Evolutionary conservation across 2,888 invertebrate species (phyloP).

Genomic region (Malacosoma neustria): DNA sequence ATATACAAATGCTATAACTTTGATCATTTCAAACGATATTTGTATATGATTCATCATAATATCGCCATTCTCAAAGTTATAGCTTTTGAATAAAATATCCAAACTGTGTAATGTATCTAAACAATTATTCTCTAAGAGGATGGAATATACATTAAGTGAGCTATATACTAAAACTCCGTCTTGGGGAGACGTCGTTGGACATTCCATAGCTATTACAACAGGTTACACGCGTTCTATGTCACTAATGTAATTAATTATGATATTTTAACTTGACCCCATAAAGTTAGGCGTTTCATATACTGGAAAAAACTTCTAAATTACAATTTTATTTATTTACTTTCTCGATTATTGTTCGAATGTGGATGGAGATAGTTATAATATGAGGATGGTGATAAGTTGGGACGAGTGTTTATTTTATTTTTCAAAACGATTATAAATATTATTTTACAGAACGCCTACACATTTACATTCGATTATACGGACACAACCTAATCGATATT

Average conservation of each 20-base stretch:
- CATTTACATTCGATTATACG: slow-evolving; percentile 37
- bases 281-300: slow-evolving; percentile 20
- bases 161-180: slow-evolving; percentile 33
- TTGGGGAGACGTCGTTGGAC: slow-evolving; percentile 40
- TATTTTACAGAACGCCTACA: slow-evolving; percentile 46
- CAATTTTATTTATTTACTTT: slow-evolving; percentile 3
- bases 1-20: background rate
- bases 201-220: slow-evolving; percentile 27
- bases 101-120: slow-evolving; percentile 66
- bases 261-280: slow-evolving; percentile 32
- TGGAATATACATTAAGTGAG: slow-evolving; percentile 73
- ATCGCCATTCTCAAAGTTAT: no score
- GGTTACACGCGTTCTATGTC: slow-evolving; percentile 44
- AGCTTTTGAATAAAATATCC: background rate
- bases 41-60: no score
- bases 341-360: slow-evolving; percentile 22
- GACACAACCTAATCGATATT: slow-evolving; percentile 57
- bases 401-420: slow-evolving; percentile 16
- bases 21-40: background rate
- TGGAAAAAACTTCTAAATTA: background rate
- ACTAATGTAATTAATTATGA: slow-evolving; percentile 16
- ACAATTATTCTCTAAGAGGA: slow-evolving; percentile 62
- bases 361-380: slow-evolving; percentile 68
- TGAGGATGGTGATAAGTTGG: slow-evolving; percentile 59
- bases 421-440: slow-evolving; percentile 23